phyloP scores from a whole-genome alignment of 1,140 invertebrate genomes.

The Philotrypesis tridentata region DNA sequence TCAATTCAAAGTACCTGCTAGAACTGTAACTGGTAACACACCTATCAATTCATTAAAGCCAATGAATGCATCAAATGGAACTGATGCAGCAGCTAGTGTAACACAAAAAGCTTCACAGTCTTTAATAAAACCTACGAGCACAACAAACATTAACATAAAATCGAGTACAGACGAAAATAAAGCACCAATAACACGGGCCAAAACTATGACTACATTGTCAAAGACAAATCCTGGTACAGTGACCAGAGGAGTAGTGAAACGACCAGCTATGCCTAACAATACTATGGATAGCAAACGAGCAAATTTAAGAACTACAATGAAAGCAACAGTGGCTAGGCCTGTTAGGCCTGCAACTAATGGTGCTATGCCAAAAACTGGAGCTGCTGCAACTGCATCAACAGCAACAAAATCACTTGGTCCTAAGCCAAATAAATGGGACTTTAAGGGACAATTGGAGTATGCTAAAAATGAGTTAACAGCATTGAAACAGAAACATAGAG shows the following conservation, averaged over 20 bases:
- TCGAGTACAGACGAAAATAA: conserved; percentile 61
- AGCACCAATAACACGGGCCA: conserved; percentile 51
- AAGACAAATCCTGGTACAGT: conserved; percentile 40
- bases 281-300: conserved; percentile 58
- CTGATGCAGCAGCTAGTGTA: neutral
- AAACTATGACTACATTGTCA: conserved; percentile 57
- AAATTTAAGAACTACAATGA: conserved; percentile 52
- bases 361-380: conserved; percentile 6
- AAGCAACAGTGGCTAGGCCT: conserved; percentile 29
- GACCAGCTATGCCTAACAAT: conserved; percentile 53
- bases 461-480: conserved; percentile 56
- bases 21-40: conserved; percentile 18
- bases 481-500: conserved; percentile 76
- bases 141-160: conserved; percentile 47
- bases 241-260: conserved; percentile 56
- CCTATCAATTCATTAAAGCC: conserved; percentile 24
- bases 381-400: conserved; percentile 41
- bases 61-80: conserved; percentile 1
- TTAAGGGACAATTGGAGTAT: conserved; percentile 63
- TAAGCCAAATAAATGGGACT: conserved; percentile 64
- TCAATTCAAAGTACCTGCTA: conserved; percentile 47
- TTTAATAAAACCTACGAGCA: conserved; percentile 40
- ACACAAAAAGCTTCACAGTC: neutral
- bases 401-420: conserved; percentile 46
- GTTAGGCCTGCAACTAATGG: conserved; percentile 38